Evolutionary conservation across 2,888 invertebrate species (phyloP).

Genomic region (Scaptomyza flava): DNA sequence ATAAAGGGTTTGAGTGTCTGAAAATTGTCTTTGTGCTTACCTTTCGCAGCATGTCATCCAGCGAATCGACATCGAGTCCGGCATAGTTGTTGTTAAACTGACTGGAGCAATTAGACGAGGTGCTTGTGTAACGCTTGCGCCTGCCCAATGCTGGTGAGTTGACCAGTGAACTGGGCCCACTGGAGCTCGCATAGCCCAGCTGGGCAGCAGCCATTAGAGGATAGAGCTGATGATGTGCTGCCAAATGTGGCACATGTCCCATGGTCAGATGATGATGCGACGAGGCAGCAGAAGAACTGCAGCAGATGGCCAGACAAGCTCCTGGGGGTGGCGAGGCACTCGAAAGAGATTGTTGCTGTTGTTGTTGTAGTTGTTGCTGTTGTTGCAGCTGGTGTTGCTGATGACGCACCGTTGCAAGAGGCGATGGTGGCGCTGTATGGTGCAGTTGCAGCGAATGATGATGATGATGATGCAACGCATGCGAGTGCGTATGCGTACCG

Average conservation of each 20-base stretch:
- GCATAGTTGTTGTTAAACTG: slow-evolving; percentile 87
- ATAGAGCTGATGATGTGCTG: slow-evolving; percentile 74
- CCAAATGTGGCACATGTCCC: slow-evolving; percentile 51
- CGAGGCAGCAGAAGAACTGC: slow-evolving; percentile 48
- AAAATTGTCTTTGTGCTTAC: slow-evolving; percentile 80
- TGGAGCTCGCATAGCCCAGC: slow-evolving; percentile 70
- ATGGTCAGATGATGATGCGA: slow-evolving; percentile 61
- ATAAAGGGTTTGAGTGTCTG: too few species aligned
- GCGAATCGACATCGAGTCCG: slow-evolving; percentile 89
- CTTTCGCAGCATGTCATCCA: slow-evolving; percentile 92
- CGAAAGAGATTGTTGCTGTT: slow-evolving; percentile 3
- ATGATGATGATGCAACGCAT: slow-evolving; percentile 63
- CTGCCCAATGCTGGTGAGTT: slow-evolving; percentile 86
- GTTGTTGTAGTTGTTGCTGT: slow-evolving; percentile 33
- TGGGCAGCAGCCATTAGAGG: slow-evolving; percentile 75
- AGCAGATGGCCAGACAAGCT: slow-evolving; percentile 54
- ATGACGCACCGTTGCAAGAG: slow-evolving; percentile 64
- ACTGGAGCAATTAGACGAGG: slow-evolving; percentile 87
- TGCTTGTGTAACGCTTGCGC: slow-evolving; percentile 87
- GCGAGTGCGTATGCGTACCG: slow-evolving; percentile 18
- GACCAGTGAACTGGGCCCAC: slow-evolving; percentile 82
- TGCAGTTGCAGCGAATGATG: slow-evolving; percentile 66
- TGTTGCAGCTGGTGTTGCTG: slow-evolving; percentile 58
- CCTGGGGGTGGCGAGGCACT: slow-evolving; percentile 39
- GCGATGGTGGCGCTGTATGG: slow-evolving; percentile 70